Base-by-base conservation (phyloP, 2,113 vertebrate genomes). In the Rhizomys pruinosus region DNA sequence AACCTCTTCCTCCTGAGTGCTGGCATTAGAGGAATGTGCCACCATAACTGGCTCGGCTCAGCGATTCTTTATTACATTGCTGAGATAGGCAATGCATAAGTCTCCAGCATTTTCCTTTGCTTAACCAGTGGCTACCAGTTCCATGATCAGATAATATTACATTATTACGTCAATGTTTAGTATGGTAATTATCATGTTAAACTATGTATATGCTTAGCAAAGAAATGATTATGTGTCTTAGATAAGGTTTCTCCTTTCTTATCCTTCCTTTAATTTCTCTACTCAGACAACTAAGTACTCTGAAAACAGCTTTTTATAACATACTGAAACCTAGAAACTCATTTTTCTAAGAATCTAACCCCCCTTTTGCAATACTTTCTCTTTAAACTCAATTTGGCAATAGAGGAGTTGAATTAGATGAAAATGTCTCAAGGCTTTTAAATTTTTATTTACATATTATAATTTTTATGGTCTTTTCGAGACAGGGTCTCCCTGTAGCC, bases 391-490 rank as follows among this genome's bases (percentile, higher is more conserved):
- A 63, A 16, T 4, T 84, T 72, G 32, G 23, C 57, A 69, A 61
- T 57, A 13, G n/a, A 27, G 37, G 57, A 44, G 16, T 39, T 44
- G 74, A 89, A 81, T 22, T 52, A 68, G 47, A 9, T 69, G 23
- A 90, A 93, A 77, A 91, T 77, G n/a, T 10, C 55, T 84, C 55
- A 39, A 7, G 47, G 13, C 1, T 93, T 52, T 27, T 47, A 80
- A 47, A 15, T 27, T 52, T 72, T 59, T 94, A 77, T 80, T 84
- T 86, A 71, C 52, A 94, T 73, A 74, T 91, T 78, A 72, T 37
- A 55, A 79, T n/a, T n/a, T n/a, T n/a, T n/a, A n/a, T n/a, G n/a
- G n/a, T n/a, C n/a, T n/a, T n/a, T n/a, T n/a, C n/a, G n/a, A n/a
- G n/a, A n/a, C n/a, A n/a, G n/a, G n/a, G n/a, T n/a, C n/a, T n/a